Evolutionary conservation across 2,888 invertebrate genomes (phyloP).

Genomic region (Eupsilia transversa): DNA sequence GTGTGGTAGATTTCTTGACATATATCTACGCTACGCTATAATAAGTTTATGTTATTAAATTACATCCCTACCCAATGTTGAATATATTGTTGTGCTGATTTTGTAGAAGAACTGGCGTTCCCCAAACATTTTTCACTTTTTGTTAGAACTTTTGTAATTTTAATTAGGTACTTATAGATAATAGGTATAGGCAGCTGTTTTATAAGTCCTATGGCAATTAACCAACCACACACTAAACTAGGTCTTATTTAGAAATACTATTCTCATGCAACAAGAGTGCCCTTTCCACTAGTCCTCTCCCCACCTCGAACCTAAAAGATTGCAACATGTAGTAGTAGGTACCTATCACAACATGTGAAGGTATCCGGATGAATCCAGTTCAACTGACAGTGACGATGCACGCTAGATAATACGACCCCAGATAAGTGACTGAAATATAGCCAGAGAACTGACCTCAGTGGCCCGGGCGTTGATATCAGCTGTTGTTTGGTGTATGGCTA

Average conservation of each 20-base stretch:
- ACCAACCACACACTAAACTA: neutral
- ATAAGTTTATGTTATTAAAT: too few relatives aligned
- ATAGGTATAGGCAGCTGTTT: too few relatives aligned
- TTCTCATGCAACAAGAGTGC: neutral
- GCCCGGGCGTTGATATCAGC: slow-evolving; percentile 59
- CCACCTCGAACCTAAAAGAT: neutral
- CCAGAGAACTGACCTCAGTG: slow-evolving; percentile 56
- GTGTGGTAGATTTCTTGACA: neutral
- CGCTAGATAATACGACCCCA: slow-evolving; percentile 56
- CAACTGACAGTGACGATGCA: slow-evolving; percentile 47
- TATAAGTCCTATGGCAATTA: neutral
- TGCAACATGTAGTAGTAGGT: slow-evolving; percentile 21
- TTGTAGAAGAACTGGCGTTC: neutral
- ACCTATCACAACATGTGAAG: slow-evolving; percentile 23
- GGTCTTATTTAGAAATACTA: neutral
- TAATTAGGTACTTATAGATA: too few relatives aligned
- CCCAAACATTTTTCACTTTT: neutral
- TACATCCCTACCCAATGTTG: neutral
- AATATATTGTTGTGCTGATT: neutral
- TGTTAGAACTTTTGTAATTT: neutral
- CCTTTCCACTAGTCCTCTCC: neutral
- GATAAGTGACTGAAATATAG: slow-evolving; percentile 62
- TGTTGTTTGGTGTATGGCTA: slow-evolving; percentile 53
- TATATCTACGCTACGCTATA: too few relatives aligned
- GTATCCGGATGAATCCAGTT: slow-evolving; percentile 51